phyloP scores from a whole-genome alignment of 1,140 invertebrate genomes.

The Apis dorsata region DNA sequence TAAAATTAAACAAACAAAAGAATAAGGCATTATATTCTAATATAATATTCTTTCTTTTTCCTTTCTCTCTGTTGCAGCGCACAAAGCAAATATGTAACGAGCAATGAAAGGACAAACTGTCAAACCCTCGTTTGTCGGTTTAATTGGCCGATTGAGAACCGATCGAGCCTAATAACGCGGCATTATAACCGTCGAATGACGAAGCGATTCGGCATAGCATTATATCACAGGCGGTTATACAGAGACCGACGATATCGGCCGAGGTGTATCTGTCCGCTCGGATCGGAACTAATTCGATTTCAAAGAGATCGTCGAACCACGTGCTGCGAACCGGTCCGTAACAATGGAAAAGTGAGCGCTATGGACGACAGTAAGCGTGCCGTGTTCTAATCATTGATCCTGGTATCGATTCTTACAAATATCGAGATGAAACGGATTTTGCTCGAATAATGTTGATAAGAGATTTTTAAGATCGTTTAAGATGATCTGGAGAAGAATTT shows the following conservation, averaged over 20 bases:
- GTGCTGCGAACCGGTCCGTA: conserved; percentile 25
- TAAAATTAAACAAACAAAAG: too few species aligned
- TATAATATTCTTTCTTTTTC: background rate
- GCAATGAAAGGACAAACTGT: conserved; percentile 18
- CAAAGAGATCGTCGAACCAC: conserved; percentile 66
- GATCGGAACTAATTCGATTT: conserved; percentile 73
- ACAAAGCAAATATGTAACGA: background rate
- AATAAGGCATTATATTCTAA: too few species aligned
- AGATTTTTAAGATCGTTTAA: background rate
- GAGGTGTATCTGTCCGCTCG: conserved; percentile 57
- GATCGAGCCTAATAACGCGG: conserved; percentile 64
- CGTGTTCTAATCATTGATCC: background rate
- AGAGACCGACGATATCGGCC: conserved; percentile 60
- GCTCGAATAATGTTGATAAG: background rate
- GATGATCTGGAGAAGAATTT: background rate
- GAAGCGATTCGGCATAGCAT: conserved; percentile 61
- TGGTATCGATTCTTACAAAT: conserved; percentile 3
- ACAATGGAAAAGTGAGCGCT: conserved; percentile 37
- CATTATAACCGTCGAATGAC: conserved; percentile 67
- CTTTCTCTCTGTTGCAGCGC: background rate
- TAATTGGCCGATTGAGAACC: conserved; percentile 54
- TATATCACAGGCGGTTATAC: conserved; percentile 51
- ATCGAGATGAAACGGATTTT: background rate
- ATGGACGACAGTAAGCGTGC: conserved; percentile 40
- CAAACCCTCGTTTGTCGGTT: conserved; percentile 7